Percentiles rank a stretch among this genome's conserved stretches.
phyloP scores from a whole-genome alignment of 2,888 invertebrate genomes.

The Aleiodes testaceus region DNA sequence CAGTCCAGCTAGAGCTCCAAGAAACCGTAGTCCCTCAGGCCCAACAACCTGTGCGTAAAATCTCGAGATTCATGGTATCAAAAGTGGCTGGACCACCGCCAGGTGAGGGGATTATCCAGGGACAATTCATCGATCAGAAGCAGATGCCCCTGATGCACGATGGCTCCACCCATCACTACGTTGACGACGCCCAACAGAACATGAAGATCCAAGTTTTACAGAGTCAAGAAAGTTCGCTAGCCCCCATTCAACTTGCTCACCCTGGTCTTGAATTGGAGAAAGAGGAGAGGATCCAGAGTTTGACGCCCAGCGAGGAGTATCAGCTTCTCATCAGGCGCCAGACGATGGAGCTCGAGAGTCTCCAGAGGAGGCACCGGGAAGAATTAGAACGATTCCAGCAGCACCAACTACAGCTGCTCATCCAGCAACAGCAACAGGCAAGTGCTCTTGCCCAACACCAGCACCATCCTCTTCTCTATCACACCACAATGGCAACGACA shows the following conservation, averaged over 20 bases:
- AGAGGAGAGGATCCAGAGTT: conserved; percentile 63
- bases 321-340: conserved; percentile 72
- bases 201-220: conserved; percentile 58
- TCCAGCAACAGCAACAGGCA: conserved; percentile 70
- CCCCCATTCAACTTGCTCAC: conserved; percentile 56
- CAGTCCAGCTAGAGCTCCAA: conserved; percentile 60
- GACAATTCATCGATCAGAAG: conserved; percentile 38
- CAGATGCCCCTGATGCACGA: conserved; percentile 17
- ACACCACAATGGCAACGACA: conserved; percentile 64
- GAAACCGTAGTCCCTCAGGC: conserved; percentile 48
- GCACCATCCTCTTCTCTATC: conserved; percentile 68
- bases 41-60: conserved; percentile 79
- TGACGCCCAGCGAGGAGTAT: conserved; percentile 71
- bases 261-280: conserved; percentile 65
- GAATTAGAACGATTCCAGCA: conserved; percentile 71
- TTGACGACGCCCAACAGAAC: conserved; percentile 43
- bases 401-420: conserved; percentile 68
- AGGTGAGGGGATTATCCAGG: conserved; percentile 53
- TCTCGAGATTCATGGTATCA: conserved; percentile 85
- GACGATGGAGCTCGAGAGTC: conserved; percentile 73
- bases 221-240: conserved; percentile 67
- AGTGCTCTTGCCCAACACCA: conserved; percentile 70
- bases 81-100: conserved; percentile 69
- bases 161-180: conserved; percentile 48
- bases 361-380: conserved; percentile 72